phyloP scores from a whole-genome alignment of 2,797 vertebrate genomes.

The Darevskia mixta region DNA sequence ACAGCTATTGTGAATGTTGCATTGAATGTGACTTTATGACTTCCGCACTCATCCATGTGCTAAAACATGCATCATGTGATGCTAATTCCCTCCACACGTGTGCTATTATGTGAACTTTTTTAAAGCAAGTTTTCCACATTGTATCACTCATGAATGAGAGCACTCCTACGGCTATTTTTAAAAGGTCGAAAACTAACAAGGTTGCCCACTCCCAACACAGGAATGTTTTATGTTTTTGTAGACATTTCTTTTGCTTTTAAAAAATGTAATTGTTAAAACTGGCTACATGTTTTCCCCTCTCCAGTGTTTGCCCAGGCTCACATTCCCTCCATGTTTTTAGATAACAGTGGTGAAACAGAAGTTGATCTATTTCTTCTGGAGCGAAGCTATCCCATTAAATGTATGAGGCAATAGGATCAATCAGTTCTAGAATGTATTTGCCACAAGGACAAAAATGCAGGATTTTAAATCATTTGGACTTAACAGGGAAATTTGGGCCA shows the following conservation, averaged over 20 bases:
- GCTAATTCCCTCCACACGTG: background rate
- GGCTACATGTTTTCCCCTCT: no score
- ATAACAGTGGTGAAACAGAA: background rate
- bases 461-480: background rate
- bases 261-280: background rate
- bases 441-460: background rate
- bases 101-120: background rate
- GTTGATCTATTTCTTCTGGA: background rate
- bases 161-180: background rate
- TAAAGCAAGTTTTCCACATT: background rate
- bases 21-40: background rate
- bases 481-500: conserved; percentile 16
- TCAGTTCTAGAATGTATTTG: background rate
- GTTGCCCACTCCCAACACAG: background rate
- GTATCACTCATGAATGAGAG: background rate
- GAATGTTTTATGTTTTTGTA: background rate
- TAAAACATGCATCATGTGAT: background rate
- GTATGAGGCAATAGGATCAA: no score
- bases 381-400: background rate
- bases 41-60: background rate
- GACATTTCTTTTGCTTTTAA: background rate
- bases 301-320: background rate
- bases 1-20: background rate
- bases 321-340: background rate
- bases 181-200: background rate